Conservation (phyloP, 2,888 invertebrate species). For the Ophion ventricosus region DNA sequence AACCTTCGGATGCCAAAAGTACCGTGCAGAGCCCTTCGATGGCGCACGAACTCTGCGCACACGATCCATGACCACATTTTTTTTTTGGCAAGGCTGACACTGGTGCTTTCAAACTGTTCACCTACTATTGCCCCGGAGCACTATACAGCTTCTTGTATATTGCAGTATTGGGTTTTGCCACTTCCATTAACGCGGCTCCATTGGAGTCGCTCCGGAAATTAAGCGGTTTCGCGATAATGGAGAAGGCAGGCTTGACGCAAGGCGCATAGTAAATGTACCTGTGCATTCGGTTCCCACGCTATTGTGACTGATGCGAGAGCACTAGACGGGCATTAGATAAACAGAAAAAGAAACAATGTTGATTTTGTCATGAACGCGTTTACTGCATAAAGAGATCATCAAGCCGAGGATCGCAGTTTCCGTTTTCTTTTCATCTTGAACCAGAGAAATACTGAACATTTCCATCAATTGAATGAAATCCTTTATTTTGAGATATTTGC, state of each 20-base stretch:
- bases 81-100: background rate
- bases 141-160: background rate
- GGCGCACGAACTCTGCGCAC: background rate
- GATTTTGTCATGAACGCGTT: no score
- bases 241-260: conserved; percentile 56
- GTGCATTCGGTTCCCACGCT: background rate
- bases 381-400: no score
- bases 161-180: conserved; percentile 14
- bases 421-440: background rate
- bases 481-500: background rate
- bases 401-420: no score
- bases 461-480: background rate
- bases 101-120: background rate
- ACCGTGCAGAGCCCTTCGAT: background rate
- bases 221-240: conserved; percentile 65
- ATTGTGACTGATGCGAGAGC: background rate
- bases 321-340: background rate
- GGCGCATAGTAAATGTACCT: conserved; percentile 11
- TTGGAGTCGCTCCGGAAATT: conserved; percentile 59
- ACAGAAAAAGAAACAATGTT: background rate
- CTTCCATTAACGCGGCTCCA: conserved; percentile 22
- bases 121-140: background rate
- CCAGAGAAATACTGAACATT: background rate
- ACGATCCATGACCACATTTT: background rate
- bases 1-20: background rate